Conservation (phyloP, 2,888 invertebrate genomes). For the Eristalis pertinax region DNA sequence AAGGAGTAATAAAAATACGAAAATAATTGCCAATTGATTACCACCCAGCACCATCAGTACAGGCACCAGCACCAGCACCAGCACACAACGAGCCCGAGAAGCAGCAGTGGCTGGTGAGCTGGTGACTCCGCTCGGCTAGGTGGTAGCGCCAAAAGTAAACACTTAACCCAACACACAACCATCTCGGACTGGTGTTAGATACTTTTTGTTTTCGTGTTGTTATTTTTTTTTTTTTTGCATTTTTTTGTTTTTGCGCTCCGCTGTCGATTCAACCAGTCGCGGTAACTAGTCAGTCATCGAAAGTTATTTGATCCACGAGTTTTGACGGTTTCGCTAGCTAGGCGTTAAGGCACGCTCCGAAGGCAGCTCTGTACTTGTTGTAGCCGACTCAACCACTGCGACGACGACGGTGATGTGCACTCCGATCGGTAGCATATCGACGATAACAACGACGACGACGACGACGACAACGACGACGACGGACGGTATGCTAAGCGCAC, state of each 20-base stretch:
- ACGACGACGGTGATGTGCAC: slow-evolving; percentile 33
- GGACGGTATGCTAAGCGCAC: slow-evolving; percentile 39
- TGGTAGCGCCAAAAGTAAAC: slow-evolving; percentile 69
- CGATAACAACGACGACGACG: slow-evolving; percentile 12
- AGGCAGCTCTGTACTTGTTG: slow-evolving; percentile 29
- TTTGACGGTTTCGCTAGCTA: slow-evolving; percentile 40
- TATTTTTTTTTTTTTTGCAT: not conserved
- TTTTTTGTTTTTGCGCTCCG: slow-evolving; percentile 29
- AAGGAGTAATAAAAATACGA: slow-evolving; percentile 65
- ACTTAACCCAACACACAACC: slow-evolving; percentile 58
- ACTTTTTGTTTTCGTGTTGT: slow-evolving; percentile 9
- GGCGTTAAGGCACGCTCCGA: slow-evolving; percentile 33
- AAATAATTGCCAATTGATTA: slow-evolving; percentile 72
- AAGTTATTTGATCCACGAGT: slow-evolving; percentile 63
- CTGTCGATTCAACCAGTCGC: slow-evolving; percentile 51
- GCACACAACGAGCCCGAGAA: slow-evolving; percentile 11
- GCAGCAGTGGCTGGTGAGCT: not conserved
- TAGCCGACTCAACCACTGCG: slow-evolving; percentile 15
- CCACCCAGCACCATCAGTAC: slow-evolving; percentile 17
- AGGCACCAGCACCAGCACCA: slow-evolving; percentile 1
- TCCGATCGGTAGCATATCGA: slow-evolving; percentile 53
- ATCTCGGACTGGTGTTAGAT: slow-evolving; percentile 47
- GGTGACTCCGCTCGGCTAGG: slow-evolving; percentile 27
- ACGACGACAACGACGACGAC: slow-evolving; percentile 1
- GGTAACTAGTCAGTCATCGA: slow-evolving; percentile 60